These are phyloP conservation scores for Danio choprae DNA, from an alignment of 2,797 vertebrate species.

Conservation along the genomic window DNA sequence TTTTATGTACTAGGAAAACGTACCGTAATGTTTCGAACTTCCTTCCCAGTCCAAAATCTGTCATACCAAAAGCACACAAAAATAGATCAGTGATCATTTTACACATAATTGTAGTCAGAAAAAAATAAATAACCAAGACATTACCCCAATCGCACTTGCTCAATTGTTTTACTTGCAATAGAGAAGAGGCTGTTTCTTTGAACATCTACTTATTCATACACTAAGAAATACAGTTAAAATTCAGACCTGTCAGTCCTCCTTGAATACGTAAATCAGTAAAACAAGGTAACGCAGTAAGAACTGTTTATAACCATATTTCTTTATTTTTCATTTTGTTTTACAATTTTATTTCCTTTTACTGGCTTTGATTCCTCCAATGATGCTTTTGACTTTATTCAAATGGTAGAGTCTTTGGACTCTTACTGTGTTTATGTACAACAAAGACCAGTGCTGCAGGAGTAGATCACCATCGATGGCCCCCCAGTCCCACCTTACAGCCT, in stretches of 20 bases:
- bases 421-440: conserved; percentile 82
- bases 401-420: conserved; percentile 76
- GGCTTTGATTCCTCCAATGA: conserved; percentile 74
- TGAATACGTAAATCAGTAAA: conserved; percentile 60
- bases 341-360: conserved; percentile 70
- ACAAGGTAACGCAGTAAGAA: conserved; percentile 58
- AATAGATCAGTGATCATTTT: background rate
- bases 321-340: conserved; percentile 64
- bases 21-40: background rate
- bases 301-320: conserved; percentile 79
- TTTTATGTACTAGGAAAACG: background rate
- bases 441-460: conserved; percentile 77
- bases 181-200: conserved; percentile 62
- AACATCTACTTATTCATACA: conserved; percentile 81
- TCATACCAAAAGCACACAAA: background rate
- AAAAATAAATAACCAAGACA: background rate
- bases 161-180: background rate
- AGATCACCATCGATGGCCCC: conserved; percentile 70
- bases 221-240: conserved; percentile 80
- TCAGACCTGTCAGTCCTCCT: conserved; percentile 76
- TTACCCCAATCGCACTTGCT: background rate
- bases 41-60: background rate
- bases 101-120: background rate
- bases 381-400: conserved; percentile 70
- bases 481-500: conserved; percentile 55